Evolutionary conservation across 2,888 invertebrate species (phyloP), one percentile per base, ranked within the genome.

Genomic region (Aplocera efformata): DNA sequence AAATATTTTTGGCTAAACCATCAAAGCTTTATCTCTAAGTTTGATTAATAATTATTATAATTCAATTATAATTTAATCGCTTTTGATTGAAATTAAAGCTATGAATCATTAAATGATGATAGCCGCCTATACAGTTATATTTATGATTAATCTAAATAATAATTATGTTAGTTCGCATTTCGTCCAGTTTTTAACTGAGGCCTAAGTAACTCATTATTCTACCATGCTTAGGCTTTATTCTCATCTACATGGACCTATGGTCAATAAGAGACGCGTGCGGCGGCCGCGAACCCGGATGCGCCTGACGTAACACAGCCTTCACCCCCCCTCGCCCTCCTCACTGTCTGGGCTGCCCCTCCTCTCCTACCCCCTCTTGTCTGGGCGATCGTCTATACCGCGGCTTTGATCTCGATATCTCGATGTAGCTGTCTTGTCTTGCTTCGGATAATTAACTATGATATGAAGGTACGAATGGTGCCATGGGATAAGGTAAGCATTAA

Each of bases 281-380:
- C 79, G 83, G 79, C 79, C 83, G 79, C 83, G 86, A 85, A 85
- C 86, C 86, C 86, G 86, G 86, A 85, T 85, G 77, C 44, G 67
- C 60, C 56, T 81, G 85, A 85, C 83, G 85, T 83, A 82, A 85
- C 71, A 60, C 79, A 76, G 79, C 78, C 80, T 79, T 77, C 73
- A 42, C 59, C 54, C 55, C 66, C 60, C 49, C 38, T 42, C 39
- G 41, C 56, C 56, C 55, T 48, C 40, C 32, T 3, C 56, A 46
- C 43, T 56, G 23, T 40, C 50, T 41, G 45, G 35, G 34, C 25
- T 5, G 13, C 47, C 41, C 50, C 47, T 43, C 38, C 38, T 54
- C 50, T 49, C 61, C 41, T n/a, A n/a, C 57, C 56, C 63, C 64
- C 59, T 45, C 61, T 55, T 69, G 84, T 84, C 85, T 84, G 79